Percentiles rank a stretch among this genome's conserved stretches.
Conservation (phyloP, 2,888 invertebrate species). For the Thereva nobilitata region DNA sequence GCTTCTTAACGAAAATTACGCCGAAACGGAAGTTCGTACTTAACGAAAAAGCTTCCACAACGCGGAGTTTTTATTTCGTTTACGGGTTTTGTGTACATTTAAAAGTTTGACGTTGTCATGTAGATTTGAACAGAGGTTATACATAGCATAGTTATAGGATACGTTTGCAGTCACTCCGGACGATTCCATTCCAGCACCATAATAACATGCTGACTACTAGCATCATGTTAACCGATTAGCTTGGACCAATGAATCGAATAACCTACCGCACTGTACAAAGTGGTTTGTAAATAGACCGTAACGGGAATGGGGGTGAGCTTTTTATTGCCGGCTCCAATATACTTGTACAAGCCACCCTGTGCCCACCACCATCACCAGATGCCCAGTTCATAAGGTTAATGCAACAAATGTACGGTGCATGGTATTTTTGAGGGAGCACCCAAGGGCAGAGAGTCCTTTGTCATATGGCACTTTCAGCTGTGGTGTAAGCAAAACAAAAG, state of each 20-base stretch:
- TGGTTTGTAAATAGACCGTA: conserved; percentile 29
- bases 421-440: too few relatives aligned
- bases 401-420: too few relatives aligned
- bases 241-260: conserved; percentile 31
- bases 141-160: not conserved
- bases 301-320: conserved; percentile 12
- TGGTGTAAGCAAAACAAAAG: too few relatives aligned
- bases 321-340: not conserved
- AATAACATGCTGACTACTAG: conserved; percentile 21
- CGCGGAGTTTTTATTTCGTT: conserved; percentile 5
- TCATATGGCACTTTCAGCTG: too few relatives aligned
- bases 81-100: conserved; percentile 1
- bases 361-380: too few relatives aligned
- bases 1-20: conserved; percentile 27
- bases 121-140: too few relatives aligned
- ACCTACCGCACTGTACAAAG: conserved; percentile 26
- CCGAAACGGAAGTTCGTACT: conserved; percentile 2
- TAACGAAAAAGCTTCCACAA: not conserved
- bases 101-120: not conserved
- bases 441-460: too few relatives aligned
- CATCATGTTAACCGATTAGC: conserved; percentile 30
- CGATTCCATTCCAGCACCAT: conserved; percentile 8
- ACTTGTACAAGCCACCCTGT: not conserved
- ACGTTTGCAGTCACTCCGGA: not conserved
- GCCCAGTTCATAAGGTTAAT: too few relatives aligned